Base-by-base conservation (phyloP, 2,113 vertebrate species). In the Plotosus lineatus region DNA sequence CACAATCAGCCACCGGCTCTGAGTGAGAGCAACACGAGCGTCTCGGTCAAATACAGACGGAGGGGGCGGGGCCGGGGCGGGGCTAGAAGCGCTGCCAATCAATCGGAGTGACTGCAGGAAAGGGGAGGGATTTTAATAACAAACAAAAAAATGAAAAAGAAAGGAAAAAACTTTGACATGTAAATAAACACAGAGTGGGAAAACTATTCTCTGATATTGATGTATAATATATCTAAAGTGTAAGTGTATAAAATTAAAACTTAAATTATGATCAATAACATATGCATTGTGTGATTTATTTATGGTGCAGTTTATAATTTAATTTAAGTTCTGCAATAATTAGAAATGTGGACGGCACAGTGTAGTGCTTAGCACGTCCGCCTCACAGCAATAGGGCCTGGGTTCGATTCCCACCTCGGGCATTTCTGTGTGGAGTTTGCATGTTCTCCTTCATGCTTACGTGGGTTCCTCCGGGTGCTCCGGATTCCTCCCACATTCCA, bases 31-130 rank as follows among this genome's bases (percentile, higher is more conserved):
- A 87, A 88, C 87, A 89, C 90, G 91, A 88, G 93, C 86, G 89
- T 90, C 90, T 91, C 93, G 88, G 94, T 94, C 94, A 93, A 95
- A 95, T 96, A 96, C 94, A 92, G 94, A 93, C 94, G 92, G 94
- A 87, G 86, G 88, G 87, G 83, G 82, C 73, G 80, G 86, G 83
- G 88, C 75, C 91, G 86, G 86, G 77, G 42, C 40, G 68, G 9
- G 1, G 58, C 38, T 44, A 65, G 4, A 14, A 77, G 26, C 33
- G 78, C 48, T 90, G 91, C 89, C 91, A 89, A 74, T 95, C 94
- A 93, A 19, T 0, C 0, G 42, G 91, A 95, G 36, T 82, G 94
- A 90, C 94, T 48, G 44, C 2, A 50, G 44, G 17, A n/a, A 77
- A 48, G 75, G 44, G 75, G 75, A 56, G 75, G 58, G 58, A 14